These are phyloP conservation scores for Callyntrura sp. DNA, from an alignment of 2,888 invertebrate species.

Conservation along the genomic window DNA sequence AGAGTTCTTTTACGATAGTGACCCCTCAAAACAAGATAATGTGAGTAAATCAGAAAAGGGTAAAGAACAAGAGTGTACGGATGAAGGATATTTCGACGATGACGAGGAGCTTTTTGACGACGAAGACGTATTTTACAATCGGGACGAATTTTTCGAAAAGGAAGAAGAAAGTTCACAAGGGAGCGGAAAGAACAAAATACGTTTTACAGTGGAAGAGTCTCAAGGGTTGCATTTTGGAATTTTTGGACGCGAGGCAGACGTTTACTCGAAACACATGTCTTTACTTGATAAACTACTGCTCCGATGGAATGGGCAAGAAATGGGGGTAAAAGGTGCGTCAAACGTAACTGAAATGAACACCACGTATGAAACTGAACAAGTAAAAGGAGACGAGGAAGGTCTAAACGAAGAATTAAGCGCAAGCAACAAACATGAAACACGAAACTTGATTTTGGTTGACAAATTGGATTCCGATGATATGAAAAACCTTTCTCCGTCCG, in stretches of 20 bases:
- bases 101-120: conserved; percentile 49
- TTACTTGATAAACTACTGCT: conserved; percentile 20
- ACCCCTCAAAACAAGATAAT: conserved; percentile 46
- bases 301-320: neutral
- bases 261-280: neutral
- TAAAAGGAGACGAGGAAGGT: neutral
- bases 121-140: conserved; percentile 51
- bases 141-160: conserved; percentile 48
- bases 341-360: neutral
- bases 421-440: neutral
- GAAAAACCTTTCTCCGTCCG: neutral
- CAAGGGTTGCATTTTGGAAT: conserved; percentile 22
- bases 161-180: neutral
- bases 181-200: neutral
- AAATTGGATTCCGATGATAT: neutral
- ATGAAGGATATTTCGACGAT: conserved; percentile 34
- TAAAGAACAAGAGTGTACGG: neutral
- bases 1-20: conserved; percentile 57
- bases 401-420: neutral
- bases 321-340: neutral
- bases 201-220: neutral
- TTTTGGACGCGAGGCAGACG: conserved; percentile 19
- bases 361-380: neutral
- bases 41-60: neutral
- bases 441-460: neutral